Evolutionary conservation across 2,113 vertebrate genomes (phyloP).

Genomic region (Delphinus delphis): DNA sequence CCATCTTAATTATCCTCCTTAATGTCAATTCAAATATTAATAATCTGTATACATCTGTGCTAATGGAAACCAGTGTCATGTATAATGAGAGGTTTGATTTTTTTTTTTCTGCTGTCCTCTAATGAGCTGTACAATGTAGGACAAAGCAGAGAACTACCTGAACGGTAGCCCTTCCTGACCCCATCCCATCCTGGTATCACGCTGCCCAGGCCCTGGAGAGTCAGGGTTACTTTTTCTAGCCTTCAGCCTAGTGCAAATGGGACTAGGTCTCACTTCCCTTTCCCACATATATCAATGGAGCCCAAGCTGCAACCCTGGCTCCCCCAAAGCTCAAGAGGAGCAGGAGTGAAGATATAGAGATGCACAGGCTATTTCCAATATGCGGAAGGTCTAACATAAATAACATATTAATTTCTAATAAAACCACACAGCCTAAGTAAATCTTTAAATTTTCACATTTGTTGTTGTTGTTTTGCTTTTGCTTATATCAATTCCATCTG

Average conservation of each 20-base stretch:
- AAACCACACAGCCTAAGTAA: background rate
- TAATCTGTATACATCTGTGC: background rate
- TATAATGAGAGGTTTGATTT: background rate
- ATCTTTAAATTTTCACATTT: background rate
- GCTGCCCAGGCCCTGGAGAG: background rate
- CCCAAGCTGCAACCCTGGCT: background rate
- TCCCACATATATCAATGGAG: background rate
- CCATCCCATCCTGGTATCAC: background rate
- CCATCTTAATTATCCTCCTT: background rate
- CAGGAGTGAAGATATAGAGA: background rate
- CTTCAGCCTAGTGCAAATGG: background rate
- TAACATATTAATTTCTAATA: background rate
- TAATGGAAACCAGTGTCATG: background rate
- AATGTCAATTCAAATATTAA: background rate
- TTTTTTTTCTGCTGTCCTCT: background rate
- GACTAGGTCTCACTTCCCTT: background rate
- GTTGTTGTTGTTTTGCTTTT: background rate
- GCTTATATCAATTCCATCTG: background rate
- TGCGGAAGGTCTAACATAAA: background rate
- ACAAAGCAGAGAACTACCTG: background rate
- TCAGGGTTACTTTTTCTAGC: background rate
- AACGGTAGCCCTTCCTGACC: background rate
- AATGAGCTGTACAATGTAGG: background rate
- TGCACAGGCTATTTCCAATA: background rate
- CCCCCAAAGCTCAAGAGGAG: background rate